Evolutionary conservation across 2,113 vertebrate genomes (phyloP).

Genomic region (human): GRCh38 chr12:25868001-25868500

Average conservation of each 20-base stretch:
- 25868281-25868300: not conserved
- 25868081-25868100: no score
- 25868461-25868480: not conserved
- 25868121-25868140: no score
- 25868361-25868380: not conserved
- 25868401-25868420: not conserved
- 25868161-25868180: not conserved
- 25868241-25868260: not conserved
- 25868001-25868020: no score
- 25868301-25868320: not conserved
- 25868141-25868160: not conserved
- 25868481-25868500: not conserved
- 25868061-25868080: no score
- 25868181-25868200: not conserved
- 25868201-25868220: not conserved
- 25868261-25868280: conserved; percentile 30
- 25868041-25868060: no score
- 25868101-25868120: no score
- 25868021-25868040: no score
- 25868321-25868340: not conserved
- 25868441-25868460: conserved; percentile 1
- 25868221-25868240: conserved; percentile 28
- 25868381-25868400: not conserved
- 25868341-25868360: not conserved
- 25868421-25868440: not conserved